phyloP scores from a whole-genome alignment of 1,140 invertebrate genomes.

The Orchestia grillus region DNA sequence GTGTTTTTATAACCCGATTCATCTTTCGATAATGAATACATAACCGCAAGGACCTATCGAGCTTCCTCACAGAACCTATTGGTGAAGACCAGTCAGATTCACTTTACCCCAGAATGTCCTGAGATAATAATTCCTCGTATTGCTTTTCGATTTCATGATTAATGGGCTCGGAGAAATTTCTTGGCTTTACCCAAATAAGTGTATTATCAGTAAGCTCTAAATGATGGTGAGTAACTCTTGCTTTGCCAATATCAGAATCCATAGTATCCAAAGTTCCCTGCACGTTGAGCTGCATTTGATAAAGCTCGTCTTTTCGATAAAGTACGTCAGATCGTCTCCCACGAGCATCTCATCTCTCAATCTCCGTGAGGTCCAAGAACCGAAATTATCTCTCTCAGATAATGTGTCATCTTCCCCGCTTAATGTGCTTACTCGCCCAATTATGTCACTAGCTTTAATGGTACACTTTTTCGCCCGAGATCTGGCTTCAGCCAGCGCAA shows the following conservation, averaged over 20 bases:
- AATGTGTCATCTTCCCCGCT: too few relatives aligned
- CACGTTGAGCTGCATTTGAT: too few relatives aligned
- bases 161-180: neutral
- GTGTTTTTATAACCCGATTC: neutral
- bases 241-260: neutral
- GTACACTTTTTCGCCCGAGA: too few relatives aligned
- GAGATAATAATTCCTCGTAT: neutral
- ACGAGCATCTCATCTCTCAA: too few relatives aligned
- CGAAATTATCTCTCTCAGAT: too few relatives aligned
- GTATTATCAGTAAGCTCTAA: neutral
- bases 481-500: too few relatives aligned
- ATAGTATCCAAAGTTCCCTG: neutral
- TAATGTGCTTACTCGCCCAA: too few relatives aligned
- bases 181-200: neutral
- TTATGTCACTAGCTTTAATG: too few relatives aligned
- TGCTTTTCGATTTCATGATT: slow-evolving; percentile 19
- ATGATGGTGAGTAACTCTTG: neutral
- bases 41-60: neutral
- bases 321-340: too few relatives aligned
- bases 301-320: too few relatives aligned
- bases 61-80: neutral
- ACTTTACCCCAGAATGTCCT: neutral
- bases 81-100: neutral
- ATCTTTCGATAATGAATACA: slow-evolving; percentile 9
- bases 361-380: too few relatives aligned